Conservation (phyloP, 2,797 vertebrate genomes). For the Micropoecilia bifurca region DNA sequence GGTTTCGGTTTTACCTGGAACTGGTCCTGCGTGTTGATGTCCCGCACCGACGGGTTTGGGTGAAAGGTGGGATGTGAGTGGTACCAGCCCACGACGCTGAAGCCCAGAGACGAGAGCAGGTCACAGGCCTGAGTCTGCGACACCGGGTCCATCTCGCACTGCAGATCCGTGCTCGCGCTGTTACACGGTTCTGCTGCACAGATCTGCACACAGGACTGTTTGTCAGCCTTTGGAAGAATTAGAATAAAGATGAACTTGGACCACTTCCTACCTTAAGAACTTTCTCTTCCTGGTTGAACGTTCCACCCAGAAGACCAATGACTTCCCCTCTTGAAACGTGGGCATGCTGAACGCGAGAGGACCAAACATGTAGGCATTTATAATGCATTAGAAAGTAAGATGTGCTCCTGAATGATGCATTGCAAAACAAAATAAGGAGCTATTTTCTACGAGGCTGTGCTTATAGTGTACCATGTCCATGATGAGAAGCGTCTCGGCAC, state of each 20-base stretch:
- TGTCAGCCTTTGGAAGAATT: background rate
- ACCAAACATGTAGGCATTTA: background rate
- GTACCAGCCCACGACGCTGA: constrained; percentile 95
- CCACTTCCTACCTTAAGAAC: constrained; percentile 85
- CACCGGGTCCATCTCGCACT: constrained; percentile 98
- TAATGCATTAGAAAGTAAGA: background rate
- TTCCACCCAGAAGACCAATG: constrained; percentile 94
- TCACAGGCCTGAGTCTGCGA: constrained; percentile 97
- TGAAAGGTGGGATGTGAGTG: constrained; percentile 97
- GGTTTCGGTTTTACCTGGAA: constrained; percentile 86
- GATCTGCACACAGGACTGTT: constrained; percentile 77
- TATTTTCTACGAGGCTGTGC: background rate
- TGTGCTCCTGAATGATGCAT: too few relatives aligned
- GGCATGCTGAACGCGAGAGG: constrained; percentile 84
- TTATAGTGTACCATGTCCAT: constrained; percentile 93
- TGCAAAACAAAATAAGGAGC: background rate
- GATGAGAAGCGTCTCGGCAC: constrained; percentile 92
- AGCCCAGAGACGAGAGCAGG: constrained; percentile 85
- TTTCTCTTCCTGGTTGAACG: constrained; percentile 85
- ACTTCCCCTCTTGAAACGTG: constrained; percentile 96
- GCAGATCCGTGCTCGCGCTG: constrained; percentile 95
- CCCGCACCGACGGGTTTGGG: constrained; percentile 94
- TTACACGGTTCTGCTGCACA: constrained; percentile 93
- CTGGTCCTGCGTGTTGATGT: constrained; percentile 96
- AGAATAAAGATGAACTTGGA: background rate